Evolutionary conservation across 1,140 invertebrate genomes (phyloP), one percentile per base, ranked within the genome.

Genomic region (Phenacoccus solenopsis): DNA sequence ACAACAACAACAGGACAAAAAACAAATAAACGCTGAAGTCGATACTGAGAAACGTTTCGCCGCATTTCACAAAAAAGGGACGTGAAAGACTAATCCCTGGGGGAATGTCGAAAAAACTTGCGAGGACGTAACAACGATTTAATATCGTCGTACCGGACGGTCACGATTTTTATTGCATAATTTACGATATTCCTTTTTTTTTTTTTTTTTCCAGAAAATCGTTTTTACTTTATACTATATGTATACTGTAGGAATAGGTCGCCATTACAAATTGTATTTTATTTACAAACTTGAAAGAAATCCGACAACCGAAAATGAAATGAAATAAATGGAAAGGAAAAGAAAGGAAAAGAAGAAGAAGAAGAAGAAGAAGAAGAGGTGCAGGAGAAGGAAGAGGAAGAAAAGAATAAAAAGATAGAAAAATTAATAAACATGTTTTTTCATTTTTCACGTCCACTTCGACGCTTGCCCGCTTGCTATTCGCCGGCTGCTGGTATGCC

Each of bases 41-140:
- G 59, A 64, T 64, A 64, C 25, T 64, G 59, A 64, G 59, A 64
- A 64, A 64, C 59, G 59, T 64, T 64, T 64, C 59, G 59, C 59
- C 59, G 59, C 59, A 27, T 64, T 64, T 64, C 25, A 27, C 59
- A 5, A 59, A 59, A 64, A 64, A 64, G 25, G 25, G 59, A 64
- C 59, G 59, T 27, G 59, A 25, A 64, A 64, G 10, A 64, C 59
- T 64, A 64, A 64, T 64, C 59, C 59, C 25, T 64, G 21, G 59
- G 59, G 59, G 25, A 64, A 64, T 64, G 59, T 64, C 25, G 59
- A 27, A 64, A 64, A 64, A 64, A 64, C 59, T 64, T 64, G 59
- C 59, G 59, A 64, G 59, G 59, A 64, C 59, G 59, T 64, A 64
- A 64, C 59, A 64, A 64, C 59, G 59, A 64, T 64, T 64, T 64